Percentiles rank a stretch among this genome's conserved stretches.
These are phyloP conservation scores for Sisor rabdophorus DNA, from an alignment of 2,113 vertebrate species.

Conservation along the genomic window DNA sequence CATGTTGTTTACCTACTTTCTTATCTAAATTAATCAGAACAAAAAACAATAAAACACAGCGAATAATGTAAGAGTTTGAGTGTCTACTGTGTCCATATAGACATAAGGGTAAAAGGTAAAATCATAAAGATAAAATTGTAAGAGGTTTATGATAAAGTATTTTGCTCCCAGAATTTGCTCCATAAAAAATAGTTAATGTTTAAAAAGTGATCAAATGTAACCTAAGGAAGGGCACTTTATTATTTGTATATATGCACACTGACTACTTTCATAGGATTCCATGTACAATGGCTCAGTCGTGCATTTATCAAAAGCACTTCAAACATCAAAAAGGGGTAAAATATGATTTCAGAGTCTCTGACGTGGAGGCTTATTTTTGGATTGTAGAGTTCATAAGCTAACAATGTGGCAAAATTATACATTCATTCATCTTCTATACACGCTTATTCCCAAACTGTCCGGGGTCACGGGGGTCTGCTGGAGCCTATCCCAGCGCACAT, in stretches of 20 bases:
- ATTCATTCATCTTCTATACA: no score
- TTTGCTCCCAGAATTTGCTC: conserved; percentile 24
- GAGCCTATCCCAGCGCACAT: no score
- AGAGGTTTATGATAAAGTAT: conserved; percentile 8
- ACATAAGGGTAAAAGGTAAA: conserved; percentile 27
- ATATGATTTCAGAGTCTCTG: background rate
- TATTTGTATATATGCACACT: background rate
- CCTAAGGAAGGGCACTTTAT: conserved; percentile 7
- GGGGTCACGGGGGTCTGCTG: no score
- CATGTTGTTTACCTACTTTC: conserved; percentile 28
- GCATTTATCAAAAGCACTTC: background rate
- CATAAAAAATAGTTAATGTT: conserved; percentile 30
- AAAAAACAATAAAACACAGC: conserved; percentile 42
- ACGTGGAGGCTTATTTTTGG: no score
- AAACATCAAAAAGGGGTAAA: background rate
- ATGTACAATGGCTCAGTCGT: background rate
- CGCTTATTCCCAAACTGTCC: no score
- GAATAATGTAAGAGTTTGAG: conserved; percentile 35
- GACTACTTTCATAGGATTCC: background rate
- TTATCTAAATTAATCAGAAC: conserved; percentile 44
- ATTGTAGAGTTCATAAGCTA: no score
- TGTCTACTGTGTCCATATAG: conserved; percentile 17
- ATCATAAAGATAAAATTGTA: conserved; percentile 37
- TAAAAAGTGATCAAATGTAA: conserved; percentile 24
- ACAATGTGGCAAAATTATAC: no score